These are phyloP conservation scores for Pelosia muscerda DNA, from an alignment of 2,888 invertebrate species.

Conservation along the genomic window DNA sequence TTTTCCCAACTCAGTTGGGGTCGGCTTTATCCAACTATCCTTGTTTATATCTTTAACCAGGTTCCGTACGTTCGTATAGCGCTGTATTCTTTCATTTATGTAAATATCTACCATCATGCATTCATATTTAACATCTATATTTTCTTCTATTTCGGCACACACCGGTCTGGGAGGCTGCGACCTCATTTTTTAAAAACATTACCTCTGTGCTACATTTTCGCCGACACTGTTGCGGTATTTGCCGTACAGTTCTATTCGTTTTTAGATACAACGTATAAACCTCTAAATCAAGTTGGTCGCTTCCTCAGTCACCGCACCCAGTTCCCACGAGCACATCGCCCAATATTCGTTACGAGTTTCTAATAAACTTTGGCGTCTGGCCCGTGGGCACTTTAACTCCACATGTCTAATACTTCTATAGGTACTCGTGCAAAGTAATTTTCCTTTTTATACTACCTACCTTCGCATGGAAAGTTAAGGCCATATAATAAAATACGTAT, in stretches of 20 bases:
- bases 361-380: constrained; percentile 37
- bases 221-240: not conserved
- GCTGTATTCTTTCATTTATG: not conserved
- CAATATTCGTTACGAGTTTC: constrained; percentile 24
- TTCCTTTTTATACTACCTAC: too few species aligned
- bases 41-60: not conserved
- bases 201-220: not conserved
- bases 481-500: too few species aligned
- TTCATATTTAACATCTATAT: too few species aligned
- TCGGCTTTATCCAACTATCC: constrained; percentile 31
- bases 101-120: not conserved
- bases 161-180: too few species aligned
- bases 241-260: not conserved
- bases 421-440: too few species aligned
- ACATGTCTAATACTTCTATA: not conserved
- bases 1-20: too few species aligned
- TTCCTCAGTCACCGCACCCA: constrained; percentile 14
- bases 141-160: not conserved
- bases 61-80: not conserved
- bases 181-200: not conserved
- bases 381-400: constrained; percentile 5
- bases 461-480: too few species aligned
- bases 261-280: too few species aligned
- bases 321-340: constrained; percentile 6
- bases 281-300: not conserved